Evolutionary conservation across 2,113 vertebrate genomes (phyloP).

Genomic region (Planiliza haematocheilus): DNA sequence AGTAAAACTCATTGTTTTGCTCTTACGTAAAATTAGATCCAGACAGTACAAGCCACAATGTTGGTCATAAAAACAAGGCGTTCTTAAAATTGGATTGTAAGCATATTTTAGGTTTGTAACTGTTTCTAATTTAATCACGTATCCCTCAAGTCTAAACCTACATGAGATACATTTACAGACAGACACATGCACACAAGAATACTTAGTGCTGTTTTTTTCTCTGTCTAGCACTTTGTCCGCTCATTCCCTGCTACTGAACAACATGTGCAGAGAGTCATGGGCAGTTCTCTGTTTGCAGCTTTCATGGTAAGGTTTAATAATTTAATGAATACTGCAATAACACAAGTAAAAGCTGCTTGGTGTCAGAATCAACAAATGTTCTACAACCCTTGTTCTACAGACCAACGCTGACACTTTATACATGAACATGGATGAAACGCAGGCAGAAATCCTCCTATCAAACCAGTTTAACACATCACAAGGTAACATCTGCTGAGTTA

Average conservation of each 20-base stretch:
- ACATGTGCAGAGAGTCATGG: slow-evolving; percentile 77
- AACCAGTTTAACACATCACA: slow-evolving; percentile 66
- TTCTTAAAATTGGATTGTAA: not conserved
- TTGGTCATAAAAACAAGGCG: not conserved
- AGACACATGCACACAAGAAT: not conserved
- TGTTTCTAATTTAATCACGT: not conserved
- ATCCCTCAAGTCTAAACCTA: not conserved
- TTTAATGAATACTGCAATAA: not conserved
- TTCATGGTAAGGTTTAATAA: slow-evolving; percentile 82
- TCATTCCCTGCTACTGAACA: slow-evolving; percentile 80
- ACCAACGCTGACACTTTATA: slow-evolving; percentile 80
- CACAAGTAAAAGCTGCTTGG: not conserved
- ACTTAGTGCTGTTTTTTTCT: not conserved
- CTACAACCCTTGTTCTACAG: slow-evolving; percentile 61
- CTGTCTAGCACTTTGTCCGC: slow-evolving; percentile 84
- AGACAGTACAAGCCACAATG: not conserved
- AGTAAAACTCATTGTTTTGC: not conserved
- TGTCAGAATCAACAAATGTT: not conserved
- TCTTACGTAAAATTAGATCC: slow-evolving; percentile 10
- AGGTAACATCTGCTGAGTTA: slow-evolving; percentile 52
- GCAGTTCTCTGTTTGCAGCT: slow-evolving; percentile 80
- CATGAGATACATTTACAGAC: not conserved
- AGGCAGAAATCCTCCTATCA: slow-evolving; percentile 80
- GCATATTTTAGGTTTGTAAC: not conserved
- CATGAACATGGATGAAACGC: slow-evolving; percentile 80